Evolutionary conservation across 2,888 invertebrate genomes (phyloP).

Genomic region (Phortica okadai): DNA sequence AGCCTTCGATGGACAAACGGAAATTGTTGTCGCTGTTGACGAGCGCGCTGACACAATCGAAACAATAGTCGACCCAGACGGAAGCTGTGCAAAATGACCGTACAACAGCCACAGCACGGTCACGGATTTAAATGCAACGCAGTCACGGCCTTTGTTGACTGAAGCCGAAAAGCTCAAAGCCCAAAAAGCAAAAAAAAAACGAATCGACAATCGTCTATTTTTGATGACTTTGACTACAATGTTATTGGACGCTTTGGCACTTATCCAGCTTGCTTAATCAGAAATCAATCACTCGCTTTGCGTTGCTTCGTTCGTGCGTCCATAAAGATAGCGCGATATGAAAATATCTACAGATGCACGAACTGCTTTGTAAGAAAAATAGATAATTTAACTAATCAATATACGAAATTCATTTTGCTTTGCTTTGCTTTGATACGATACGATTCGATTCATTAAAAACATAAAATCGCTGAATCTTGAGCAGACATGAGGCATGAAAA

Average conservation of each 20-base stretch:
- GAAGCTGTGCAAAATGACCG: conserved; percentile 12
- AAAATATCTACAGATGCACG: no score
- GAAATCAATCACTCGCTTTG: not conserved
- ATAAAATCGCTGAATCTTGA: not conserved
- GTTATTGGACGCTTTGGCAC: not conserved
- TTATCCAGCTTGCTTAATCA: conserved; percentile 16
- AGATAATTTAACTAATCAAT: no score
- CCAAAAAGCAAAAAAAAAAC: not conserved
- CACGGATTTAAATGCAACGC: not conserved
- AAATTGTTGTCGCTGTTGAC: conserved; percentile 54
- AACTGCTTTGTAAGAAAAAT: no score
- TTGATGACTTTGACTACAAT: conserved; percentile 3
- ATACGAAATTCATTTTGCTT: no score
- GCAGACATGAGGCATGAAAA: not conserved
- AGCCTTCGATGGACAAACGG: conserved; percentile 60
- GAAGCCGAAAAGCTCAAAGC: not conserved
- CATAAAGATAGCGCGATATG: not conserved
- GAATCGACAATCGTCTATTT: conserved; percentile 1
- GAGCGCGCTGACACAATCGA: conserved; percentile 51
- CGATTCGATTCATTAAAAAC: not conserved
- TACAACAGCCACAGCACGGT: not conserved
- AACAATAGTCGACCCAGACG: conserved; percentile 50
- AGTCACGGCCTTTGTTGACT: not conserved
- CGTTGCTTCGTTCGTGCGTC: not conserved
- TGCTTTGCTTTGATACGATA: no score